Percentiles rank a stretch among this genome's conserved stretches.
phyloP scores from a whole-genome alignment of 2,888 invertebrate species.

The Drosophila pegasa region DNA sequence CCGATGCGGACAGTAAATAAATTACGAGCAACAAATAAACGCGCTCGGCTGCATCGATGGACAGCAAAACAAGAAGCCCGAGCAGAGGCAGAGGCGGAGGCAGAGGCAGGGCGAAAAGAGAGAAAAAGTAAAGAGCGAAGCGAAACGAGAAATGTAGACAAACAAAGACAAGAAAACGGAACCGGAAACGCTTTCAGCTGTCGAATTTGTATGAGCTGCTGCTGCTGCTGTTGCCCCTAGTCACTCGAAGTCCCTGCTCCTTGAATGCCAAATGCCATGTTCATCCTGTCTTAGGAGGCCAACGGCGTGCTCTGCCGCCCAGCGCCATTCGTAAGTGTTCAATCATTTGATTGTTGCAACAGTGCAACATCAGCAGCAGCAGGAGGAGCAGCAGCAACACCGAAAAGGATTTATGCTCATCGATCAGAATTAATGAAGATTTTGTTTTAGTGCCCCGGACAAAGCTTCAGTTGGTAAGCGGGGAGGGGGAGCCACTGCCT shows the following conservation, averaged over 20 bases:
- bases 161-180: conserved; percentile 83
- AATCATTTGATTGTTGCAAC: conserved; percentile 81
- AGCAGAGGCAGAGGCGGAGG: conserved; percentile 8
- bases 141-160: conserved; percentile 61
- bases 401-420: conserved; percentile 84
- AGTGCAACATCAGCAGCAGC: conserved; percentile 41
- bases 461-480: conserved; percentile 44
- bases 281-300: conserved; percentile 62
- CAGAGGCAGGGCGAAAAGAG: neutral
- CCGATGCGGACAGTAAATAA: conserved; percentile 77
- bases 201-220: conserved; percentile 76
- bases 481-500: neutral
- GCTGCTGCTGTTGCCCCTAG: conserved; percentile 20
- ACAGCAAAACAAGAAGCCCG: conserved; percentile 30
- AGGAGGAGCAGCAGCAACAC: conserved; percentile 35
- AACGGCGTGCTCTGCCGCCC: conserved; percentile 38
- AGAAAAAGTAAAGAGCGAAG: conserved; percentile 35
- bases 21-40: conserved; percentile 82
- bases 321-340: conserved; percentile 62
- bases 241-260: neutral
- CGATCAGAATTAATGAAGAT: conserved; percentile 85
- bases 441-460: conserved; percentile 65
- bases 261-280: conserved; percentile 35
- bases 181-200: conserved; percentile 82
- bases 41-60: conserved; percentile 72